Base-by-base conservation (phyloP, 2,888 invertebrate species). In the Cryptophagus acutangulus region DNA sequence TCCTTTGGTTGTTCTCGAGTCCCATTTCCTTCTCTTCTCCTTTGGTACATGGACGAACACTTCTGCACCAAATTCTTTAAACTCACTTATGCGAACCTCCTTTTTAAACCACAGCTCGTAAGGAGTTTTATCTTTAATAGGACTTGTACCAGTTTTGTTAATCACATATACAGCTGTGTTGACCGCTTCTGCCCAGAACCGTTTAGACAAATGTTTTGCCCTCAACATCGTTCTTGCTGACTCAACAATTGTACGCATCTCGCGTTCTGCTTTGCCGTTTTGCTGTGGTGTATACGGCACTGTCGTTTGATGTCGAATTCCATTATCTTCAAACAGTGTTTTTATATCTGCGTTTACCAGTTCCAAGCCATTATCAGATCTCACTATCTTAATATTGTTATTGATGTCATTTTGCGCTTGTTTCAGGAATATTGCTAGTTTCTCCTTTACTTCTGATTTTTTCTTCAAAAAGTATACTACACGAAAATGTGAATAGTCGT, bases 191-290 rank as follows among this genome's bases (percentile, higher is more conserved):
- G 52, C 49, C 49, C 51, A 53, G 36, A 53, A 39, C 0, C 12
- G 24, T 25, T 51, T 54, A 9, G 47, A 34, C 3, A 51, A 26
- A 15, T 46, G 40, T 24, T 45, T 47, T 38, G 54, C 47, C 30
- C 45, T 43, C 3, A 55, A 26, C 36, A 55, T 58, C 2, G 59
- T 45, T 29, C 55, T 45, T 9, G 60, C 57, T 29, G 44, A 43
- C 38, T 64, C 62, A 8, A 59, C 50, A 12, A 61, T 39, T 9
- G 59, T 58, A 10, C 57, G 26, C 30, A 54, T 61, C 33, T 56
- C 52, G 5, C 57, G 25, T 38, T 65, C 60, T 3, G 52, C 44
- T 26, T 42, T 46, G 3, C 58, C 59, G 47, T 62, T 37, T 37
- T 46, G 48, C 38, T 36, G 16, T 15, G 39, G 36, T 17, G 39